Evolutionary conservation across 2,113 vertebrate species (phyloP), one percentile per base, ranked within the genome.

Genomic region (Apodemus sylvaticus): DNA sequence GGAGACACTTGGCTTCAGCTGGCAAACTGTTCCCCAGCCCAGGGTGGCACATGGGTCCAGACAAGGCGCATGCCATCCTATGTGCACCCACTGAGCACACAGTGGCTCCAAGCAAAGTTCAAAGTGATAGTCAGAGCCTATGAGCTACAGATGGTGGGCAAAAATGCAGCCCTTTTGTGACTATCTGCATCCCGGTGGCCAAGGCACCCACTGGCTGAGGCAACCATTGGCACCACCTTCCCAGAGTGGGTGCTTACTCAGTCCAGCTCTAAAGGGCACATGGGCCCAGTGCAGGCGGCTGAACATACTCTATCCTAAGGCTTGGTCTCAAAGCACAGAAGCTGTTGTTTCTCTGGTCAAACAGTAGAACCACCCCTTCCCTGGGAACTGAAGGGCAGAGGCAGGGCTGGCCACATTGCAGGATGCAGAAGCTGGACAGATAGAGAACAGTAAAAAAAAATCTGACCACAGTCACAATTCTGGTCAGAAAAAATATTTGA

Each of bases 151-250:
- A n/a, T 3, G 7, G 34, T n/a, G 36, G 70, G 17, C 36, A 71
- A 71, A 36, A 71, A 68, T 68, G 70, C 70, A 70, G 31, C 68
- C 36, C 36, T 20, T 20, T n/a, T n/a, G 17, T 16, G 36, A 71
- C 70, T n/a, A 71, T 36, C 17, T n/a, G 70, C 36, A 71, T 3
- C 17, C 70, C 2, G 16, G 36, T 19, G 36, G 36, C 17, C 17
- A 0, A 5, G 7, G 70, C 7, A 71, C 19, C 17, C 5, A 0
- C 36, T 19, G 36, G 36, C 17, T 17, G 1, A 5, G 7, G 70
- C 7, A 71, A n/a, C 17, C 5, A 0, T 16, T 70, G 68, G 14
- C 14, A n/a, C 68, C 70, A n/a, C 1, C 36, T 71, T 68, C 31
- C 31, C 31, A 34, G 31, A 16, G 31, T 34, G 3, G 36, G 7